Conservation (phyloP, 2,113 vertebrate species). For the Corythaeola cristata region DNA sequence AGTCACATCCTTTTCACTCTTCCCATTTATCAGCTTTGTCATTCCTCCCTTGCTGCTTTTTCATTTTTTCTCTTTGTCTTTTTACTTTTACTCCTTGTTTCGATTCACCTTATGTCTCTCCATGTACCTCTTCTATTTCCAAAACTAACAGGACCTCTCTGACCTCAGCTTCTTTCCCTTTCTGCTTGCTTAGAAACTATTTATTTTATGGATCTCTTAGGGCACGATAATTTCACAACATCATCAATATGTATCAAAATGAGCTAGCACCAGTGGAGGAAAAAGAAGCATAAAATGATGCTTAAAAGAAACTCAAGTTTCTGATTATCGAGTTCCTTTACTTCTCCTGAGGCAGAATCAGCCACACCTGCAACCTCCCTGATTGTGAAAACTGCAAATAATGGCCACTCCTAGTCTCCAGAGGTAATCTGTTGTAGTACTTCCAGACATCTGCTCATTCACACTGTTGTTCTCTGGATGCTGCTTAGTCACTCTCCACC, state of each 20-base stretch:
- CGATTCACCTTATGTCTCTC: background rate
- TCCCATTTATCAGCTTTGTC: background rate
- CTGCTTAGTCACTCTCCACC: background rate
- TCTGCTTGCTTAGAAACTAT: background rate
- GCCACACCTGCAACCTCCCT: background rate
- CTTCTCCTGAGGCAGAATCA: background rate
- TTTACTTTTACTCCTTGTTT: background rate
- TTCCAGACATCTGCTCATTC: background rate
- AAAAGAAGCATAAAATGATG: background rate
- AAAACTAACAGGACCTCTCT: background rate
- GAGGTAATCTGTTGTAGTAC: background rate
- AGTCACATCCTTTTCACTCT: conserved; percentile 42
- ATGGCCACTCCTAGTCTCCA: background rate
- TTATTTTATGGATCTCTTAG: background rate
- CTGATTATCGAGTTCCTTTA: background rate
- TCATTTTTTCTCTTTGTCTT: background rate
- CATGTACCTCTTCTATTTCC: background rate
- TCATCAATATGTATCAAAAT: background rate
- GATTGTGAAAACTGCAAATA: background rate
- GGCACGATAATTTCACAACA: background rate
- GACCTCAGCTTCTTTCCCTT: background rate
- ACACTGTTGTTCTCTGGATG: background rate
- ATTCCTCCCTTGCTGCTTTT: background rate
- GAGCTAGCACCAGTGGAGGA: background rate
- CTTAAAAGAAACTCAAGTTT: background rate